Conservation (phyloP, 2,797 vertebrate genomes). For the Esox lucius region DNA sequence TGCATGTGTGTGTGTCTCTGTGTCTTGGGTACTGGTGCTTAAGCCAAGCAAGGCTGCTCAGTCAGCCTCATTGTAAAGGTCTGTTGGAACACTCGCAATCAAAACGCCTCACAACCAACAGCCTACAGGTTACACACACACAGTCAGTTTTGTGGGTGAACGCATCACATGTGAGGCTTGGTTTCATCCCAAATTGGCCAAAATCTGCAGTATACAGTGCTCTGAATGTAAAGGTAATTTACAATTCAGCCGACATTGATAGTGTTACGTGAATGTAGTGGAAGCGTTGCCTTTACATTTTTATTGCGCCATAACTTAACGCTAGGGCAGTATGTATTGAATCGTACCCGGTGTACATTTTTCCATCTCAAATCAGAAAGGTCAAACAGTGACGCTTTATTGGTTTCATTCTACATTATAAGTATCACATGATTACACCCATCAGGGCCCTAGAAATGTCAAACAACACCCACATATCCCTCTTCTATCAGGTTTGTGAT, state of each 20-base stretch:
- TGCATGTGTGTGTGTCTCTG: constrained; percentile 47
- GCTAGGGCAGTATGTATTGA: too few species aligned
- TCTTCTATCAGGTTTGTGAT: constrained; percentile 35
- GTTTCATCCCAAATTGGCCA: too few species aligned
- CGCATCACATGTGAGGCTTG: too few species aligned
- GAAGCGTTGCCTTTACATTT: too few species aligned
- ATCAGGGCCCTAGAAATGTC: constrained; percentile 42
- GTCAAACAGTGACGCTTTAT: neutral
- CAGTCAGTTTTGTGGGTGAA: neutral
- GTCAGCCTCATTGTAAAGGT: constrained; percentile 54
- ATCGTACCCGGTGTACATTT: neutral
- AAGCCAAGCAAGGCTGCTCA: constrained; percentile 64
- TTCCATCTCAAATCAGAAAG: neutral
- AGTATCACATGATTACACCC: constrained; percentile 59
- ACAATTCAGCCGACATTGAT: too few species aligned
- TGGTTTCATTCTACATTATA: constrained; percentile 13
- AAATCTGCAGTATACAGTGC: too few species aligned
- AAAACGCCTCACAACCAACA: constrained; percentile 45
- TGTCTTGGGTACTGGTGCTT: constrained; percentile 54
- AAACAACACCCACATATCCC: constrained; percentile 30
- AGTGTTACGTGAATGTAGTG: too few species aligned
- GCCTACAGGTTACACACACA: constrained; percentile 48
- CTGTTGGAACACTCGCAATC: constrained; percentile 39
- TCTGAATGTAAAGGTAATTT: too few species aligned
- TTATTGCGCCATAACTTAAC: too few species aligned